phyloP scores from a whole-genome alignment of 2,797 vertebrate species.

The Notolabrus celidotus region DNA sequence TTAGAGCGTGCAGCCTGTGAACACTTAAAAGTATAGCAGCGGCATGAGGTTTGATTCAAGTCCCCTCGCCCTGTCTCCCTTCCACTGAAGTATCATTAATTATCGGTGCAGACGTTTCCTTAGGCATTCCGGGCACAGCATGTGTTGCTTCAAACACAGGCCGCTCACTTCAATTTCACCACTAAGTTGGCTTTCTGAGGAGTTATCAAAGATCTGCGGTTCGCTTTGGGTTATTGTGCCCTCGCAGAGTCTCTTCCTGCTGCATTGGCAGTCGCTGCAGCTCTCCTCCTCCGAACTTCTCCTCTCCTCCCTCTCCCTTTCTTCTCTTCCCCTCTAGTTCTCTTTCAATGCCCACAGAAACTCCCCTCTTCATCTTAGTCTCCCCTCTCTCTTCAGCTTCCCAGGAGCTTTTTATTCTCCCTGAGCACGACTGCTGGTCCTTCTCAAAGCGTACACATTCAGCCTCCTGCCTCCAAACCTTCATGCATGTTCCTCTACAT shows the following conservation, averaged over 20 bases:
- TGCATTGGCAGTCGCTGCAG: conserved; percentile 38
- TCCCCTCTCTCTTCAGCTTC: conserved; percentile 13
- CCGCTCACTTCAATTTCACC: conserved; percentile 45
- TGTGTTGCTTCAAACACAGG: conserved; percentile 50
- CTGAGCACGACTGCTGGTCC: conserved; percentile 24
- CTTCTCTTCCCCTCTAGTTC: not conserved
- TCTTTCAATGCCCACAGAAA: conserved; percentile 18
- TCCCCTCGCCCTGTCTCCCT: conserved; percentile 31
- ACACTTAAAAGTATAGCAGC: conserved; percentile 29
- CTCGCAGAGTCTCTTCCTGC: conserved; percentile 29
- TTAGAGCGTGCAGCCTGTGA: conserved; percentile 30
- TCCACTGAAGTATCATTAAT: conserved; percentile 58
- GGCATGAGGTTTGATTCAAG: conserved; percentile 47
- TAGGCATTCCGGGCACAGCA: conserved; percentile 51
- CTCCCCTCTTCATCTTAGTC: conserved; percentile 27
- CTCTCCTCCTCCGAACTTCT: conserved; percentile 1
- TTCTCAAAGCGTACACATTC: conserved; percentile 10
- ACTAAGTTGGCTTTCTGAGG: conserved; percentile 44
- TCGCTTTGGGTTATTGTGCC: conserved; percentile 45
- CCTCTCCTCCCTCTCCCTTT: not conserved
- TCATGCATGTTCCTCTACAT: conserved; percentile 7
- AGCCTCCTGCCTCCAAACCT: conserved; percentile 17
- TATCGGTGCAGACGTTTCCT: conserved; percentile 46
- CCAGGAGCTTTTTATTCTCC: no score
- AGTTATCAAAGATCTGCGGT: conserved; percentile 58